Evolutionary conservation across 2,797 vertebrate species (phyloP).

Genomic region (Benthosema pterotum): DNA sequence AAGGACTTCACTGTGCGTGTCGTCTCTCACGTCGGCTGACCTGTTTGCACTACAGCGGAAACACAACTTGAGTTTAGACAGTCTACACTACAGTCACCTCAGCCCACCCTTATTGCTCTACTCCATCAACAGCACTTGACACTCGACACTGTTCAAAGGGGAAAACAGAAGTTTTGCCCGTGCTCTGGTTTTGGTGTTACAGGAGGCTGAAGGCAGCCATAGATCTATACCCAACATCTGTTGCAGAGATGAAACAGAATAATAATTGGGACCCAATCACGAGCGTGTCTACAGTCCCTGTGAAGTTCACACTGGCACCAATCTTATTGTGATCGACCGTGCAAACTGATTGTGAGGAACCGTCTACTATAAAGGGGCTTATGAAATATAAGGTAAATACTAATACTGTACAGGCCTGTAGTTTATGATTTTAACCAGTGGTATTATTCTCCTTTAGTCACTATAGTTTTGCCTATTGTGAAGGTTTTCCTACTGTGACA

Average conservation of each 20-base stretch:
- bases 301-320: slow-evolving; percentile 19
- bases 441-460: no score
- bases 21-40: slow-evolving; percentile 60
- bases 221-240: slow-evolving; percentile 59
- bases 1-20: slow-evolving; percentile 23
- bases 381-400: no score
- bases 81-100: slow-evolving; percentile 55
- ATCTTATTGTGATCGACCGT: slow-evolving; percentile 23
- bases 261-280: slow-evolving; percentile 51
- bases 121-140: slow-evolving; percentile 61
- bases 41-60: slow-evolving; percentile 54
- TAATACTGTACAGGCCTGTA: no score
- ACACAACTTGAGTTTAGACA: slow-evolving; percentile 59
- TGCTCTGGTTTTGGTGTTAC: slow-evolving; percentile 57
- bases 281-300: slow-evolving; percentile 36
- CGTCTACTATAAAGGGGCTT: no score
- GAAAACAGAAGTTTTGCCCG: slow-evolving; percentile 49
- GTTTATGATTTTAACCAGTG: no score
- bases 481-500: no score
- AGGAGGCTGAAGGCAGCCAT: slow-evolving; percentile 35
- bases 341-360: slow-evolving; percentile 8
- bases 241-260: slow-evolving; percentile 62
- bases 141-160: slow-evolving; percentile 41
- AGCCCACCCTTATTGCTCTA: slow-evolving; percentile 33
- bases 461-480: no score